Base-by-base conservation (phyloP, 2,888 invertebrate genomes). In the Drosophila affinis region DNA sequence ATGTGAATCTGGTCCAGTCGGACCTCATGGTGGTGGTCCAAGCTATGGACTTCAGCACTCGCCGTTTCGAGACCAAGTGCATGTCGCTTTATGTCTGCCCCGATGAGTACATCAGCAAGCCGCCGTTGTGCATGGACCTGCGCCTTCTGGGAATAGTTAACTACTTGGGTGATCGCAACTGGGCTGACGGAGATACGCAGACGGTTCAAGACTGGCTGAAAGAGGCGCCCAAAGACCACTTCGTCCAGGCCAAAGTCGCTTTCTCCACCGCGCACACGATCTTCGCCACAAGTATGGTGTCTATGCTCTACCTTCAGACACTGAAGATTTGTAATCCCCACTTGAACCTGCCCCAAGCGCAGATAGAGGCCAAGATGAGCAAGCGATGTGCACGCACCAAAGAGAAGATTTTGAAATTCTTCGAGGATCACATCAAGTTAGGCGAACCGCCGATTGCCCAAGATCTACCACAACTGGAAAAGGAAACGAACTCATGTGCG, bases 41-140 rank as follows among this genome's bases (percentile, higher is more conserved):
- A 53, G 80, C 73, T 7, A 9, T 83, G 47, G 82, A 83, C 29
- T 39, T 57, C 3, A 78, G 87, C n/a, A 85, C 86, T 2, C 80
- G 83, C 0, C 60, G 52, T 10, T 68, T 77, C n/a, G 27, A 24
- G 10, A 72, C 80, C 1, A 56, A 18, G 3, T 70, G 69, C 27
- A 78, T 68, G 1, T 44, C 61, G 1, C 27, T 83, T 7, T 82
- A 67, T 21, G 21, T 53, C 1, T 87, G 88, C 17, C 72, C 82
- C 0, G 51, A 59, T 3, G 54, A 2, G 17, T 79, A 12, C 64
- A 51, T 2, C 27, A 29, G 18, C 2, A 17, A 45, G 1, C 67
- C 69, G 6, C 64, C 77, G 0, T n/a, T 72, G 9, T 64, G 80
- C 3, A 21, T 79, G 0, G 86, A 83, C 54, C 27, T 83, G 17